Percentiles rank a stretch among this genome's conserved stretches.
Conservation (phyloP, 2,888 invertebrate genomes). For the Steinernema hermaphroditum region DNA sequence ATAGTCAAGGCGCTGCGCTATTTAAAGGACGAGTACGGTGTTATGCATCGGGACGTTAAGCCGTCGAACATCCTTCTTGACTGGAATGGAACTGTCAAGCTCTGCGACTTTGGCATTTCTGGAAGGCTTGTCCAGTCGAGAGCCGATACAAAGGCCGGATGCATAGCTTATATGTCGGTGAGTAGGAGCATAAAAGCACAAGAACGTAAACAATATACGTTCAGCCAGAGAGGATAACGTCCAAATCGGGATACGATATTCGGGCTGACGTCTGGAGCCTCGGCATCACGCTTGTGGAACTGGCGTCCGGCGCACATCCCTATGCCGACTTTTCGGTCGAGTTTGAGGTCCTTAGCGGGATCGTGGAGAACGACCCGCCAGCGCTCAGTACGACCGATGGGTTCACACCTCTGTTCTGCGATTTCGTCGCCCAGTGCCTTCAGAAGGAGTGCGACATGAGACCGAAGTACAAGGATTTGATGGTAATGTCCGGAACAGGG, state of each 20-base stretch:
- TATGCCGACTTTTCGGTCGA: constrained; percentile 60
- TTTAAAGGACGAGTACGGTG: constrained; percentile 82
- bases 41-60: constrained; percentile 66
- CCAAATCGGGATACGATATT: constrained; percentile 76
- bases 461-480: constrained; percentile 59
- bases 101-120: constrained; percentile 81
- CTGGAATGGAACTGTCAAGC: constrained; percentile 47
- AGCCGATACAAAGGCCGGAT: constrained; percentile 86
- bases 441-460: constrained; percentile 53
- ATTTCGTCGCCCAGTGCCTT: constrained; percentile 58
- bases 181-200: constrained; percentile 67
- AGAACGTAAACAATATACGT: constrained; percentile 19
- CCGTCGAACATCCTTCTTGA: constrained; percentile 87
- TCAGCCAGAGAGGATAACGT: constrained; percentile 85
- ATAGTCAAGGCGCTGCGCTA: constrained; percentile 94
- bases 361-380: constrained; percentile 75
- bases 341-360: constrained; percentile 85
- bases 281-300: constrained; percentile 78
- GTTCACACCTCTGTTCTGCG: constrained; percentile 55
- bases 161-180: constrained; percentile 99
- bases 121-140: constrained; percentile 92
- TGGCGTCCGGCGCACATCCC: constrained; percentile 93
- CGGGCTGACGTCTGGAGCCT: constrained; percentile 99
- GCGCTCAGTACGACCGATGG: constrained; percentile 44
- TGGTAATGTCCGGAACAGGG: constrained; percentile 41